Percentiles rank a stretch among this genome's conserved stretches.
These are phyloP conservation scores for Furcifer pardalis DNA, from an alignment of 2,797 vertebrate species.

Conservation along the genomic window DNA sequence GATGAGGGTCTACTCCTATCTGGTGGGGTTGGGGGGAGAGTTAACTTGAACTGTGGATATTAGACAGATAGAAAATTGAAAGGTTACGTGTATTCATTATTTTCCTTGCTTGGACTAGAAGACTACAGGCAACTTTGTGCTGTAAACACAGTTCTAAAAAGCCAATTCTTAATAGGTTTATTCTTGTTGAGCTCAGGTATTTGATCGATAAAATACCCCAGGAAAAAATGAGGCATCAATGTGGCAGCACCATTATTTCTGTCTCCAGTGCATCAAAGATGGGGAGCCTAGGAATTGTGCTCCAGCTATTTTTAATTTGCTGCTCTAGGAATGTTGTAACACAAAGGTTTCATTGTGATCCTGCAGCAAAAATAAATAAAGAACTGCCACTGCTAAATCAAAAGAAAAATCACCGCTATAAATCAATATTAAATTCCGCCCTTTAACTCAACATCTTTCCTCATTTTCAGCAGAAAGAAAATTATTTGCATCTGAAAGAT, in stretches of 20 bases:
- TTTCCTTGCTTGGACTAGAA: constrained; percentile 9
- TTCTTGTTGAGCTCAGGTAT: constrained; percentile 1
- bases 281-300: neutral
- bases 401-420: neutral
- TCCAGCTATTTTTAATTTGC: neutral
- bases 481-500: neutral
- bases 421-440: constrained; percentile 7
- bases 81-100: neutral
- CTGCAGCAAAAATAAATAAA: neutral
- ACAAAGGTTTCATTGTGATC: constrained; percentile 31
- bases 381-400: constrained; percentile 3
- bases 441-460: neutral
- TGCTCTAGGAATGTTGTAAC: constrained; percentile 14
- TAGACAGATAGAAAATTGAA: neutral
- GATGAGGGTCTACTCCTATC: too few species aligned
- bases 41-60: constrained; percentile 22
- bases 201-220: constrained; percentile 22
- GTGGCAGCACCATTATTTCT: constrained; percentile 27
- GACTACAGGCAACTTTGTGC: neutral
- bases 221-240: constrained; percentile 30
- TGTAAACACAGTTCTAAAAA: constrained; percentile 33
- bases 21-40: too few species aligned
- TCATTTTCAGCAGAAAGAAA: neutral
- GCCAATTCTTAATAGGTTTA: neutral
- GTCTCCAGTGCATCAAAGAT: constrained; percentile 18